phyloP scores from a whole-genome alignment of 2,888 invertebrate genomes.

The Cryptus viduatorius region DNA sequence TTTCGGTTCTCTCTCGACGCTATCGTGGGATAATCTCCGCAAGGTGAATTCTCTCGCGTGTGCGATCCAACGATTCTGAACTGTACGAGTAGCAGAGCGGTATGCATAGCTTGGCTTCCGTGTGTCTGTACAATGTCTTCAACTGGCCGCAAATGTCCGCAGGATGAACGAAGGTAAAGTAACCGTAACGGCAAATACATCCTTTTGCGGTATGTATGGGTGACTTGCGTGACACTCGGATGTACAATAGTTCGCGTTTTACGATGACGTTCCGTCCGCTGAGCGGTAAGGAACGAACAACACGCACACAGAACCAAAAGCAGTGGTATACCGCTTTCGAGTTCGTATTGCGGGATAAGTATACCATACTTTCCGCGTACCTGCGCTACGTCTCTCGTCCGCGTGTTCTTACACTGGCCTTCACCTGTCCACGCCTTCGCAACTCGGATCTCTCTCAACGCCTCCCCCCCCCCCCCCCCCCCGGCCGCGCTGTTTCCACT shows the following conservation, averaged over 20 bases:
- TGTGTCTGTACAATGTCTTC: neutral
- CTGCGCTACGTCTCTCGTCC: neutral
- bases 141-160: neutral
- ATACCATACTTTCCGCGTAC: neutral
- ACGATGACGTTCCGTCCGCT: conserved; percentile 33
- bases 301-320: conserved; percentile 44
- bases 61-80: conserved; percentile 18
- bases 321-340: conserved; percentile 14
- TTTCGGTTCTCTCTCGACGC: conserved; percentile 8
- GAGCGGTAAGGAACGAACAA: conserved; percentile 40
- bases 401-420: conserved; percentile 29
- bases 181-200: conserved; percentile 41
- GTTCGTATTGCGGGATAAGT: neutral
- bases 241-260: conserved; percentile 4
- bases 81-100: neutral
- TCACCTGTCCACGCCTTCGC: conserved; percentile 53
- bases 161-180: conserved; percentile 16
- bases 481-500: conserved; percentile 15
- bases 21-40: conserved; percentile 53
- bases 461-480: neutral
- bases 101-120: neutral
- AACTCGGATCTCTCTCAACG: neutral
- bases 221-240: conserved; percentile 49
- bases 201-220: neutral
- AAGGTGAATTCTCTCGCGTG: conserved; percentile 13